Percentiles rank a stretch among this genome's conserved stretches.
Conservation (phyloP, 2,113 vertebrate species). For the Gallinago paraguaiae region DNA sequence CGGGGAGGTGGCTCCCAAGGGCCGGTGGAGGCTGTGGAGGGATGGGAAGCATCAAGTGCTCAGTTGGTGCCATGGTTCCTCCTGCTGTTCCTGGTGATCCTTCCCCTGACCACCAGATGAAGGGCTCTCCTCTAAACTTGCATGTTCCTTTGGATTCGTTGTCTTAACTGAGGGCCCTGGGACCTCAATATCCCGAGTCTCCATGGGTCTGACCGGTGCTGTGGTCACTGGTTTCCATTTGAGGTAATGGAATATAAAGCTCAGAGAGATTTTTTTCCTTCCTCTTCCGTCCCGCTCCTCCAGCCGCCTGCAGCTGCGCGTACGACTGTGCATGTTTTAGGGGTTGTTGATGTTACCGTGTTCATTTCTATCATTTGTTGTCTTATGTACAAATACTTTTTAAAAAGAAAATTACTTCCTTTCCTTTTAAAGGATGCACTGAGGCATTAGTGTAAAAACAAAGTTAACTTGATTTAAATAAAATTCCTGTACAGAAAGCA, state of each 20-base stretch:
- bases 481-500: conserved; percentile 37
- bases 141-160: not conserved
- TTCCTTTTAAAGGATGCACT: conserved; percentile 44
- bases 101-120: fast-evolving
- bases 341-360: not conserved
- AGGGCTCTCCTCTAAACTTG: fast-evolving
- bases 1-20: fast-evolving
- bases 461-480: conserved; percentile 44
- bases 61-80: fast-evolving
- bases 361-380: conserved; percentile 28
- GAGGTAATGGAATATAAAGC: not conserved
- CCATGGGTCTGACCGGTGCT: fast-evolving
- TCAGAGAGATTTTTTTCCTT: not conserved
- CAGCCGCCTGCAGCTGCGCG: not conserved
- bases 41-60: fast-evolving
- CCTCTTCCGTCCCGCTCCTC: not conserved
- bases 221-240: not conserved
- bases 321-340: conserved; percentile 30
- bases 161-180: fast-evolving
- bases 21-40: fast-evolving
- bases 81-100: fast-evolving
- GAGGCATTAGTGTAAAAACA: conserved; percentile 53
- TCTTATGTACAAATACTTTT: conserved; percentile 58
- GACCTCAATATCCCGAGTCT: fast-evolving
- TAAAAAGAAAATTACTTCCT: conserved; percentile 18